Percentiles rank a stretch among this genome's conserved stretches.
Conservation (phyloP, 64 coral and sea anemone genomes). For the Montipora capricornis region DNA sequence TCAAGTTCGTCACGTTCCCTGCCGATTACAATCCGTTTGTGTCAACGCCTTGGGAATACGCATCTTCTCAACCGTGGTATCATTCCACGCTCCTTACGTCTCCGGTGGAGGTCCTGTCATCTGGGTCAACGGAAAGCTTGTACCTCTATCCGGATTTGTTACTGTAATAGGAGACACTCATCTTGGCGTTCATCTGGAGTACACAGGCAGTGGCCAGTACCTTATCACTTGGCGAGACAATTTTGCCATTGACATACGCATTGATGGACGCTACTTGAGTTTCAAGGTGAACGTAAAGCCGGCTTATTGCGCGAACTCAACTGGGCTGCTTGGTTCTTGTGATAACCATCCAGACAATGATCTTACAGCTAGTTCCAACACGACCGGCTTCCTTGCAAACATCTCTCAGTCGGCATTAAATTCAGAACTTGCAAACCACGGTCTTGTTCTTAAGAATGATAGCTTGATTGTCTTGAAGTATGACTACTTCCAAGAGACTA, state of each 20-base stretch:
- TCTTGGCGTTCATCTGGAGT: slow-evolving; percentile 62
- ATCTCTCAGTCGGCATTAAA: slow-evolving; percentile 72
- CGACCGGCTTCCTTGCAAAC: slow-evolving; percentile 29
- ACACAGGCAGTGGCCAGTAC: slow-evolving; percentile 47
- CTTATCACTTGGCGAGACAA: slow-evolving; percentile 62
- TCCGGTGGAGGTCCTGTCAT: slow-evolving; percentile 59
- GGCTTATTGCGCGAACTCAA: slow-evolving; percentile 72
- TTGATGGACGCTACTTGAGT: slow-evolving; percentile 77
- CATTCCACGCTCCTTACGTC: slow-evolving; percentile 87
- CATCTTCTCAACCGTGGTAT: slow-evolving; percentile 52
- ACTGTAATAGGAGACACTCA: slow-evolving; percentile 54
- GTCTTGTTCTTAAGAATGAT: slow-evolving; percentile 28
- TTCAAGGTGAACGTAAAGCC: slow-evolving; percentile 78
- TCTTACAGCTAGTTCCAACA: slow-evolving; percentile 44
- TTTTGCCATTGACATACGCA: slow-evolving; percentile 69
- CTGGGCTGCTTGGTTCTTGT: slow-evolving; percentile 85
- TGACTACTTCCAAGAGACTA: slow-evolving; percentile 54
- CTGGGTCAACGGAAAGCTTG: slow-evolving; percentile 70
- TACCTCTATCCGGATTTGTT: slow-evolving; percentile 51
- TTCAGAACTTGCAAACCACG: slow-evolving; percentile 20
- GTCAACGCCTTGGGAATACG: slow-evolving; percentile 83
- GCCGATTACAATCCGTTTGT: slow-evolving; percentile 76
- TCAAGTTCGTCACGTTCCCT: slow-evolving; percentile 93
- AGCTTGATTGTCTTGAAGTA: slow-evolving; percentile 75
- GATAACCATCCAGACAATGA: slow-evolving; percentile 80